These are phyloP conservation scores for Helicoverpa armigera DNA, from an alignment of 1,140 invertebrate genomes.

Conservation along the genomic window DNA sequence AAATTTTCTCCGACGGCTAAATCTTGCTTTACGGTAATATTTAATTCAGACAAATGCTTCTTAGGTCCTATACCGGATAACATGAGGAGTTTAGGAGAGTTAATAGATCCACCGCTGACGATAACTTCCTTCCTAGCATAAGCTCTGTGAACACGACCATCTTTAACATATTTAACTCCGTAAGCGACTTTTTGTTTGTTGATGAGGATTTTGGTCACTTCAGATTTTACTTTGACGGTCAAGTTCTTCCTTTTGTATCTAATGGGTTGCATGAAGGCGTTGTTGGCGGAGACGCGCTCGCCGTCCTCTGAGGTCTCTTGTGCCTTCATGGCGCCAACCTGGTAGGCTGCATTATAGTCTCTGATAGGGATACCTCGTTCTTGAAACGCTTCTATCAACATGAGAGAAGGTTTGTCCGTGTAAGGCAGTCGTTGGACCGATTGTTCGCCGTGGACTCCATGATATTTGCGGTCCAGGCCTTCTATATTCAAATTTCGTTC, in stretches of 20 bases:
- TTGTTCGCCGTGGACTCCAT: constrained; percentile 87
- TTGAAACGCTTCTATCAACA: constrained; percentile 87
- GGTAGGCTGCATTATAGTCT: constrained; percentile 86
- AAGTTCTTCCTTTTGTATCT: constrained; percentile 90
- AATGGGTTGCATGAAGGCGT: constrained; percentile 92
- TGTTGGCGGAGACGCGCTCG: constrained; percentile 90
- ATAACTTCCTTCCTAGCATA: constrained; percentile 90
- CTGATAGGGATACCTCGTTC: constrained; percentile 86
- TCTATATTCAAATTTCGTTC: constrained; percentile 88
- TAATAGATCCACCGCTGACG: constrained; percentile 89
- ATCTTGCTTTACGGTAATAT: constrained; percentile 88
- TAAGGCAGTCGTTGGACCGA: constrained; percentile 88
- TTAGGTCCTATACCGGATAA: constrained; percentile 91
- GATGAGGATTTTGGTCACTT: constrained; percentile 91
- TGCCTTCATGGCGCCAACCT: constrained; percentile 87
- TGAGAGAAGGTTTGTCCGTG: constrained; percentile 86
- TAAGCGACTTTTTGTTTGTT: constrained; percentile 90
- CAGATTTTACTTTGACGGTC: constrained; percentile 89
- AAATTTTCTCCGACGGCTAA: constrained; percentile 92
- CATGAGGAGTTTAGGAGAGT: constrained; percentile 91
- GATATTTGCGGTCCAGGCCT: constrained; percentile 83
- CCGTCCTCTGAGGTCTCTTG: constrained; percentile 88
- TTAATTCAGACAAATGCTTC: constrained; percentile 86
- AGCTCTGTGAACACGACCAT: constrained; percentile 86
- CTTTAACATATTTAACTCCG: constrained; percentile 88